These are phyloP conservation scores for Trididemnum clinides DNA, from an alignment of 23 tunicate species.

Conservation along the genomic window DNA sequence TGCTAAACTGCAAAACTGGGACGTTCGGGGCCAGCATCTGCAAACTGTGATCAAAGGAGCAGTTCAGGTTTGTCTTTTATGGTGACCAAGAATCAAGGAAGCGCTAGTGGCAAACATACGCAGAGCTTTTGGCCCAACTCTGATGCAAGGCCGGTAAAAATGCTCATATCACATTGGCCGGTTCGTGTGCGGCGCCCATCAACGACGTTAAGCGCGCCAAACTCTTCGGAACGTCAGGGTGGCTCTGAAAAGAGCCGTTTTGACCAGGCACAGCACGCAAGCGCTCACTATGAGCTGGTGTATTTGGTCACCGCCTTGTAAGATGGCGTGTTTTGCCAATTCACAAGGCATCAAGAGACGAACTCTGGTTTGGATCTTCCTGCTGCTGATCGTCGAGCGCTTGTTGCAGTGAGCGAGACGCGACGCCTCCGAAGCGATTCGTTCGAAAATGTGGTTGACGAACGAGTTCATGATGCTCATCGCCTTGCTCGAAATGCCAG, in stretches of 20 bases:
- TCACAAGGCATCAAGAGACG: conserved; percentile 80
- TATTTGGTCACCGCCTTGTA: conserved; percentile 83
- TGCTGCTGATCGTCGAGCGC: conserved; percentile 73
- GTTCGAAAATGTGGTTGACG: conserved; percentile 70
- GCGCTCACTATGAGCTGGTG: conserved; percentile 75
- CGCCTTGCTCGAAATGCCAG: conserved; percentile 71
- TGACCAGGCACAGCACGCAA: background rate
- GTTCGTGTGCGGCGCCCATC: too few relatives aligned
- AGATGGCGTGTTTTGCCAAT: conserved; percentile 86
- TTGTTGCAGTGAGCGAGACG: conserved; percentile 69
- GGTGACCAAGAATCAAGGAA: too few relatives aligned
- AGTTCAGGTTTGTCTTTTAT: too few relatives aligned
- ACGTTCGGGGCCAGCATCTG: too few relatives aligned
- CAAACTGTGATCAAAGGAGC: too few relatives aligned
- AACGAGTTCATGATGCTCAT: conserved; percentile 91
- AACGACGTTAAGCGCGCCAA: too few relatives aligned
- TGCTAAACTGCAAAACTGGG: too few relatives aligned
- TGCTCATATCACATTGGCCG: too few relatives aligned
- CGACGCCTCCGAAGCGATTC: conserved; percentile 63
- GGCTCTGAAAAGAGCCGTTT: conserved; percentile 74
- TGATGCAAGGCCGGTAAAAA: too few relatives aligned
- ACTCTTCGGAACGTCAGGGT: conserved; percentile 25
- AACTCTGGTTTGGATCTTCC: conserved; percentile 76
- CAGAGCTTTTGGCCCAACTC: too few relatives aligned
- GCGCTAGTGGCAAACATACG: too few relatives aligned